Evolutionary conservation across 2,888 invertebrate species (phyloP), one percentile per base, ranked within the genome.

Genomic region (Lithophane leautieri): DNA sequence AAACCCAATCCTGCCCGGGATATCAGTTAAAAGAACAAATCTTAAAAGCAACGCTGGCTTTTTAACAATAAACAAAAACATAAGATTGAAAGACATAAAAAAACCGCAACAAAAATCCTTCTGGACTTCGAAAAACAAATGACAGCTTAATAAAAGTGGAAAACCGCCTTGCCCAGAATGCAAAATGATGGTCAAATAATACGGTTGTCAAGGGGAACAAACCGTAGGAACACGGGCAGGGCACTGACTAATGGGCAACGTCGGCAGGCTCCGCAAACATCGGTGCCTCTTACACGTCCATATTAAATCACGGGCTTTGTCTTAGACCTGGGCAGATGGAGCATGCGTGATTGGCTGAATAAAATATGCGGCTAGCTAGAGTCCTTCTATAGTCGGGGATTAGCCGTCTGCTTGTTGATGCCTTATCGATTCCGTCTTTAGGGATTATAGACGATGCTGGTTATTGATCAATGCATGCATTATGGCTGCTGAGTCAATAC

Each of bases 141-240:
- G 78, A 85, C 62, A 60, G 70, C 65, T 77, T 77, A 85, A 81
- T 79, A 81, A 80, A 80, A 86, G 78, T 63, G 28, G 50, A 76
- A 75, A 62, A 61, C 68, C 60, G 62, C 28, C 89, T 90, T 87
- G 89, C 76, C 70, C 78, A 85, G 92, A 92, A 92, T 93, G 89
- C 91, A 91, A 91, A 92, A 92, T 90, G 89, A 89, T 92, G 91
- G 90, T 91, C 93, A 91, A 93, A 93, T 93, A 93, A 93, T 93
- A 88, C 90, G 88, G 89, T 88, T 91, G 92, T 91, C 93, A 90
- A 90, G 90, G 89, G 90, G 91, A 92, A 93, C 93, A 93, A 92
- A 94, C 90, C 89, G 84, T 83, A 81, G 90, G 83, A 72, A 82
- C 69, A 82, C 74, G 60, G 69, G 60, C 86, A 84, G 74, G 90